A percentile compares a stretch with the other conserved stretches of the same genome.
Evolutionary conservation across 2,113 vertebrate species (phyloP).

Genomic region (Sciurus niger): DNA sequence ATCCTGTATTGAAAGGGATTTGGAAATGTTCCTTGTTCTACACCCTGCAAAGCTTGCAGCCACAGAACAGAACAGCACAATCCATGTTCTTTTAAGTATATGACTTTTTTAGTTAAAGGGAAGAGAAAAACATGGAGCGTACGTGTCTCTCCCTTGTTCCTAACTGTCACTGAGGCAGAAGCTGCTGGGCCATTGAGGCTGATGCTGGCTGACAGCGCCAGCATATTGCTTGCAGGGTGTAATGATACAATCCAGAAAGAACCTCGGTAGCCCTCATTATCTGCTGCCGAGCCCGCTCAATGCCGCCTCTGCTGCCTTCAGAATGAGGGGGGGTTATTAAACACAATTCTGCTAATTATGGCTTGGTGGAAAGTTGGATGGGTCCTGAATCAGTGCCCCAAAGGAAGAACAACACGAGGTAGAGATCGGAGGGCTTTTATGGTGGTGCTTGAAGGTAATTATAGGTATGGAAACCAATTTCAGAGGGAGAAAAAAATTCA

Average conservation of each 20-base stretch:
- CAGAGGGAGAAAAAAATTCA: conserved; percentile 62
- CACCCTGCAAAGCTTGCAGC: background rate
- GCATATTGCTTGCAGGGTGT: background rate
- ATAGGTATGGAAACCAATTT: conserved; percentile 74
- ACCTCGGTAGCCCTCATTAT: conserved; percentile 44
- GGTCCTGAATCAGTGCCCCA: conserved; percentile 65
- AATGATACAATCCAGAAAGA: background rate
- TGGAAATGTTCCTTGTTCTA: conserved; percentile 53
- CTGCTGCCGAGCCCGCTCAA: fast-evolving
- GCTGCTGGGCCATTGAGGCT: background rate
- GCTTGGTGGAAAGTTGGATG: background rate
- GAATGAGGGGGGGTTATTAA: conserved; percentile 50
- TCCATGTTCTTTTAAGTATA: background rate
- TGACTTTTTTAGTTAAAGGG: conserved; percentile 8
- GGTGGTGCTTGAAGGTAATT: conserved; percentile 75
- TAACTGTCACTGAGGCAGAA: conserved; percentile 40
- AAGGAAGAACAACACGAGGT: conserved; percentile 68
- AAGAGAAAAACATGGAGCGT: background rate
- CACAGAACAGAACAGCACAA: background rate
- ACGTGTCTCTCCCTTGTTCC: background rate
- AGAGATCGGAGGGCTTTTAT: conserved; percentile 64
- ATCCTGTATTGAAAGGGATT: background rate
- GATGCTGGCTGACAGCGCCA: conserved; percentile 1
- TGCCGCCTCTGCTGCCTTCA: conserved; percentile 28
- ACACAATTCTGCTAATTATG: conserved; percentile 74